Base-by-base conservation (phyloP, 2,113 vertebrate species). In the Nycticryphes semicollaris region DNA sequence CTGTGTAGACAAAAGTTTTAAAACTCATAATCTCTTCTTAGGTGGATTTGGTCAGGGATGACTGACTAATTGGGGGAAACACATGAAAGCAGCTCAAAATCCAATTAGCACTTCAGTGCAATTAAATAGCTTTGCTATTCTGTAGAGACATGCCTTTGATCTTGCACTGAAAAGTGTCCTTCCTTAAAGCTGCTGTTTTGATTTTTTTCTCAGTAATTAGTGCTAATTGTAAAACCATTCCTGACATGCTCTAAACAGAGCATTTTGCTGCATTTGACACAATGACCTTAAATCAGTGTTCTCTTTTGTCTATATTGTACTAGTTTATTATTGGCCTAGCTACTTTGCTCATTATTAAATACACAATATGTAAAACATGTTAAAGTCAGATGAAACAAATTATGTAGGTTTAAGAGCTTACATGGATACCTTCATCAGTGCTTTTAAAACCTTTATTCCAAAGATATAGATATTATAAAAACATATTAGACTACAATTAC, bases 51-150 rank as follows among this genome's bases (percentile, higher is more conserved):
- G 97, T 97, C 97, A 98, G 97, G 97, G 97, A 98, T 97, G 98
- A 98, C 95, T 97, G 97, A 92, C 96, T 98, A 98, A 98, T 98
- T 98, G 97, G 96, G 96, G 68, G 85, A 98, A 96, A 97, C 96
- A 98, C 97, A 98, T 98, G 97, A 98, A 98, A 98, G 98, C 95
- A 97, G 97, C 98, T 98, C 97, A 97, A 98, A 98, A 98, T 98
- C 98, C 98, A 98, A 98, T 98, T 98, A 98, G 98, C 98, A 98
- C 98, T 98, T 98, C 96, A 98, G 97, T 98, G 96, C 98, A 98
- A 98, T 98, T 98, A 98, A 98, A 98, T 96, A 94, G 98, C 97
- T 98, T 98, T 97, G 93, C 97, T 98, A 97, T 98, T 98, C 98
- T 97, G 91, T 89, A 95, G 97, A 98, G 98, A 98, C 92, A 89